phyloP scores from a whole-genome alignment of 2,888 invertebrate species.

The Heliconius charithonia region DNA sequence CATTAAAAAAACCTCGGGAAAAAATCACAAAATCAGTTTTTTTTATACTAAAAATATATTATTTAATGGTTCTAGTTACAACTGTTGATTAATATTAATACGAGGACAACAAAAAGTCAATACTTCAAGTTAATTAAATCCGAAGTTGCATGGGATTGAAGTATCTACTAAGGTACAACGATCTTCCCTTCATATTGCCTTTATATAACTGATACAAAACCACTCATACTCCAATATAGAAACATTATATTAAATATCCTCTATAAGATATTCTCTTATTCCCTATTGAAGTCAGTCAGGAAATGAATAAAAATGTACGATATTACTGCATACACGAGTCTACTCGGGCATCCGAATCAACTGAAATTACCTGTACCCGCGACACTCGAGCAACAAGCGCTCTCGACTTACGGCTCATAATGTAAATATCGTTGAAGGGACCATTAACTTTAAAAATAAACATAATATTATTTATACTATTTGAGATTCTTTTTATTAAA shows the following conservation, averaged over 20 bases:
- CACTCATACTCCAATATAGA: neutral
- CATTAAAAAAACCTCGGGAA: no score
- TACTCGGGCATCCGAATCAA: conserved; percentile 20
- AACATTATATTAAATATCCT: neutral
- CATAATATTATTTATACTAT: neutral
- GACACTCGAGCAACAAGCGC: conserved; percentile 27
- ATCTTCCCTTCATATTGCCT: no score
- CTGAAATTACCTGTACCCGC: conserved; percentile 22
- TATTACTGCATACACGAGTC: conserved; percentile 1
- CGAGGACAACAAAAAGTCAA: no score
- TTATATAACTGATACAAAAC: no score
- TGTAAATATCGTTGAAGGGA: conserved; percentile 15
- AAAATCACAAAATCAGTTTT: no score
- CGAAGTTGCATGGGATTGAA: no score
- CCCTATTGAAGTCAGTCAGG: neutral
- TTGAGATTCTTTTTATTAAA: neutral
- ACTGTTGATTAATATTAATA: no score
- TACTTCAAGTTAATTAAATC: no score
- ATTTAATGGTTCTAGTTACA: no score
- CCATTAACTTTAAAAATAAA: conserved; percentile 17
- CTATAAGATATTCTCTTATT: neutral
- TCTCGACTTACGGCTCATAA: conserved; percentile 12
- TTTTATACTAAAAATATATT: no score
- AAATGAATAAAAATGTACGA: conserved; percentile 10
- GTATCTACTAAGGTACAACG: no score